Percentiles rank a stretch among this genome's conserved stretches.
Conservation (phyloP, 1,140 invertebrate genomes). For the Ceratina australensis region DNA sequence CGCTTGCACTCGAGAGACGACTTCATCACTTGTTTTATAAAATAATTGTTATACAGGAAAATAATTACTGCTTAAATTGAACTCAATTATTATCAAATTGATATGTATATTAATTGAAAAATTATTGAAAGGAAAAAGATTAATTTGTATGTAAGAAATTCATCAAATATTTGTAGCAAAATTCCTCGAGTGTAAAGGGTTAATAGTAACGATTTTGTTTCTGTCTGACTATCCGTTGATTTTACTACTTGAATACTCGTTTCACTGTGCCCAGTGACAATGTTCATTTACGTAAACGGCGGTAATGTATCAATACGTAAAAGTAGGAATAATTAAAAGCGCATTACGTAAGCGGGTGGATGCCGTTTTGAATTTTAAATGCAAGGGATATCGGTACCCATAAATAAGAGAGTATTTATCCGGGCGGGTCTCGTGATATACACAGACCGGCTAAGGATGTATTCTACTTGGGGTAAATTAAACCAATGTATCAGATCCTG, state of each 20-base stretch:
- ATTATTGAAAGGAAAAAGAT: too few species aligned
- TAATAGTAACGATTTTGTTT: background rate
- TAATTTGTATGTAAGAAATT: too few species aligned
- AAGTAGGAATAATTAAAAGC: conserved; percentile 50
- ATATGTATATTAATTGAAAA: too few species aligned
- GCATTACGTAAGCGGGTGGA: conserved; percentile 29
- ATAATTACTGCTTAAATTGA: too few species aligned
- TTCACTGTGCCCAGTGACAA: background rate
- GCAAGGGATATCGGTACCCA: conserved; percentile 37
- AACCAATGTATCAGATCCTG: conserved; percentile 43
- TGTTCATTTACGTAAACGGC: background rate
- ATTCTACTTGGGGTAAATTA: conserved; percentile 34
- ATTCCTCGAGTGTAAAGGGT: too few species aligned
- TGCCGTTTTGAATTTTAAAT: conserved; percentile 60
- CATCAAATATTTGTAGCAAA: too few species aligned
- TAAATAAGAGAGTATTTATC: conserved; percentile 55
- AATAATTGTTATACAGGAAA: too few species aligned
- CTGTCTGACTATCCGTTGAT: background rate
- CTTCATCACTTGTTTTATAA: too few species aligned
- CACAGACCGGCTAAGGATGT: conserved; percentile 20
- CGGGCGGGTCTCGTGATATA: conserved; percentile 3
- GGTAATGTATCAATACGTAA: conserved; percentile 35
- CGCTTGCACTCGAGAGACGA: too few species aligned
- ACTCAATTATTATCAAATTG: too few species aligned
- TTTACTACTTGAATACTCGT: background rate